Percentiles rank a stretch among this genome's conserved stretches.
Conservation (phyloP, 1,140 invertebrate genomes). For the Caenorhabditis brenneri region DNA sequence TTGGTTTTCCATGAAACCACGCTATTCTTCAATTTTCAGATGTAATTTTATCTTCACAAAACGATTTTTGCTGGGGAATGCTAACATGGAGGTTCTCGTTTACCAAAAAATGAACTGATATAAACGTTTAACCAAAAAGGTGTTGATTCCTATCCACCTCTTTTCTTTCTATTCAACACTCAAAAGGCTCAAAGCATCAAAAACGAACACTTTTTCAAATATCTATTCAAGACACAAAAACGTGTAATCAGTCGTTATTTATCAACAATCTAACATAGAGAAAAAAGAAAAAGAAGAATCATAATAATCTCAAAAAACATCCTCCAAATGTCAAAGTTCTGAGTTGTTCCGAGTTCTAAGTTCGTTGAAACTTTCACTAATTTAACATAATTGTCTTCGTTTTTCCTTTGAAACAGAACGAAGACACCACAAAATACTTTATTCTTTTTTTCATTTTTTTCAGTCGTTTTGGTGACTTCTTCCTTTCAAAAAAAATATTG, state of each 20-base stretch:
- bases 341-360: background rate
- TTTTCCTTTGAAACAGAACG: background rate
- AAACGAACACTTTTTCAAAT: background rate
- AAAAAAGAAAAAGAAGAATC: background rate
- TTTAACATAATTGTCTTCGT: slow-evolving; percentile 16
- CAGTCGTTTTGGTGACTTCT: background rate
- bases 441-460: background rate
- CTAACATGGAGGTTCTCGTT: no score
- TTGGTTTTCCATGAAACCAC: no score
- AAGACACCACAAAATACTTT: background rate
- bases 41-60: no score
- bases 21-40: no score
- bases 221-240: background rate
- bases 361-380: background rate
- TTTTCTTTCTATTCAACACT: no score
- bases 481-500: background rate
- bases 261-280: background rate
- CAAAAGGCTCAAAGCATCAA: background rate
- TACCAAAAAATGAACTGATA: no score
- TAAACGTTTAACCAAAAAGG: no score
- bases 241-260: slow-evolving; percentile 7
- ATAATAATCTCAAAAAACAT: background rate
- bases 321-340: slow-evolving; percentile 10
- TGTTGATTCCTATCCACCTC: no score
- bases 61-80: no score